Conservation (phyloP, 1,140 invertebrate genomes). For the Drosophila biarmipes region DNA sequence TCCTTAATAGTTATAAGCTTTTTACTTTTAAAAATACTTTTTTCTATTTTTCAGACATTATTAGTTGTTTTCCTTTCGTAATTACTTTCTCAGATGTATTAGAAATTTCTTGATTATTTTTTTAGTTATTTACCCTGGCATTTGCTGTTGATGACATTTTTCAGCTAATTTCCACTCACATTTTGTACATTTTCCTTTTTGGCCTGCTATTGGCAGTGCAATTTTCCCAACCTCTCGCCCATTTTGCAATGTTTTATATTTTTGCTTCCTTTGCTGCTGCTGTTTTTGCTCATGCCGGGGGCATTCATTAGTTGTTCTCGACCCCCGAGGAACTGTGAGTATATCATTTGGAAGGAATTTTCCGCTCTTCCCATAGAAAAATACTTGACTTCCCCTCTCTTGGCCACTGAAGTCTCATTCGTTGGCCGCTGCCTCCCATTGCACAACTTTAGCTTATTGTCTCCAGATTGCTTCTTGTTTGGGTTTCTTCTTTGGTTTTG, state of each 20-base stretch:
- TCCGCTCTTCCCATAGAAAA: constrained; percentile 25
- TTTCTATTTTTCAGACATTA: not conserved
- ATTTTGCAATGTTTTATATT: constrained; percentile 18
- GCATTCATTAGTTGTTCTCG: constrained; percentile 41
- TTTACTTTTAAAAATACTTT: too few relatives aligned
- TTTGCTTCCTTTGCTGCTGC: constrained; percentile 15
- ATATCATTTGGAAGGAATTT: constrained; percentile 37
- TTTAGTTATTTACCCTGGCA: constrained; percentile 11
- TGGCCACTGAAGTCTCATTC: constrained; percentile 11
- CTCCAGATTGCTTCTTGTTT: constrained; percentile 49
- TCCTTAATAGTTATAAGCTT: not conserved
- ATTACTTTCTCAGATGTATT: constrained; percentile 14
- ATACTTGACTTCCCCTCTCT: constrained; percentile 23
- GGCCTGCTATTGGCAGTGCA: constrained; percentile 55
- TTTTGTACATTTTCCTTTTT: constrained; percentile 40
- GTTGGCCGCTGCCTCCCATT: constrained; percentile 36
- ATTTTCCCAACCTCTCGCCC: constrained; percentile 25
- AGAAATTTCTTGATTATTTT: constrained; percentile 20
- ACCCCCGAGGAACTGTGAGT: constrained; percentile 21
- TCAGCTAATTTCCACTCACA: constrained; percentile 51
- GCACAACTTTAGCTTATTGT: constrained; percentile 69
- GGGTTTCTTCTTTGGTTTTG: constrained; percentile 16
- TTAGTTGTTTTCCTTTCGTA: constrained; percentile 10
- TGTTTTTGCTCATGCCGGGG: constrained; percentile 33
- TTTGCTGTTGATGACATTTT: constrained; percentile 53